Conservation (phyloP, 2,113 vertebrate genomes). For the Petrocephalus zakoni region DNA sequence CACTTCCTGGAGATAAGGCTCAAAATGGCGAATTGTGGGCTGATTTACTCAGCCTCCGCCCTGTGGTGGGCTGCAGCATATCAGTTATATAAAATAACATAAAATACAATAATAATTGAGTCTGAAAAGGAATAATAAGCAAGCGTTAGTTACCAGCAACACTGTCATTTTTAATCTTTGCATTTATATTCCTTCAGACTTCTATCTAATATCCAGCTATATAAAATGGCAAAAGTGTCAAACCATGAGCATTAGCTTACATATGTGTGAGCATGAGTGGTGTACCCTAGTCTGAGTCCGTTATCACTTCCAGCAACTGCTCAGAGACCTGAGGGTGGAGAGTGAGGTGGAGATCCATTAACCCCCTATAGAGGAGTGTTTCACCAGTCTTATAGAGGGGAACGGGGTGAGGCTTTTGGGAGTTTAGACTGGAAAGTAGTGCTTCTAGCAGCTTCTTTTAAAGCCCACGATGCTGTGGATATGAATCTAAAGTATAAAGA, state of each 20-base stretch:
- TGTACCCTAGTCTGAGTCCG: neutral
- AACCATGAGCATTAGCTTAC: neutral
- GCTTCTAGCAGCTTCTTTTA: neutral
- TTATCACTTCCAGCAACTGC: neutral
- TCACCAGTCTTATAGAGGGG: neutral
- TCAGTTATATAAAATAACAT: neutral
- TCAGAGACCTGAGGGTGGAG: neutral
- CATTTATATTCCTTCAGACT: neutral
- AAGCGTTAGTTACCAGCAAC: neutral
- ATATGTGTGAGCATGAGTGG: neutral
- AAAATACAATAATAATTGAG: no score
- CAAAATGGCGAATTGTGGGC: neutral
- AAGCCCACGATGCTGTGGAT: neutral
- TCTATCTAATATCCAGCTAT: no score
- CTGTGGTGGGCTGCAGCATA: neutral
- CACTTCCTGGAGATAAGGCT: neutral
- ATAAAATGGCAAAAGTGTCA: neutral
- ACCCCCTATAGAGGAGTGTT: neutral
- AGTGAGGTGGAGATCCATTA: neutral
- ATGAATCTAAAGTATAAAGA: neutral
- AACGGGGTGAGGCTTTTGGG: neutral
- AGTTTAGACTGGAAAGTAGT: neutral
- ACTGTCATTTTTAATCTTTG: neutral
- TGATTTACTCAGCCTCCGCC: neutral
- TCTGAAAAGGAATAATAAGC: neutral